phyloP scores from a whole-genome alignment of 1,140 invertebrate species.

The Drosophila santomea region DNA sequence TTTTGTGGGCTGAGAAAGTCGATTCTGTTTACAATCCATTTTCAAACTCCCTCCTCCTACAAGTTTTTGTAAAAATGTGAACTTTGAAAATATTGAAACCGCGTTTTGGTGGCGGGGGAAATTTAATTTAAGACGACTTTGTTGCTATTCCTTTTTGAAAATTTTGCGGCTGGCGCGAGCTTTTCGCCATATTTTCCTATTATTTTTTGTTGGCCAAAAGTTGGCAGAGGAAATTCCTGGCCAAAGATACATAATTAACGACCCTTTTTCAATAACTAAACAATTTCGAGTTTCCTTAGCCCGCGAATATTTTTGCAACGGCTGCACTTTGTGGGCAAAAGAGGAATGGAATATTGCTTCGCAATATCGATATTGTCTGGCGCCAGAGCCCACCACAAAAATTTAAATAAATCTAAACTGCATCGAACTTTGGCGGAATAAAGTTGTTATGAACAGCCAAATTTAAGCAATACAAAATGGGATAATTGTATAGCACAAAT shows the following conservation, averaged over 20 bases:
- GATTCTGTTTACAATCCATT: constrained; percentile 45
- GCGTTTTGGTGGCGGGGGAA: constrained; percentile 14
- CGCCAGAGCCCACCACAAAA: constrained; percentile 50
- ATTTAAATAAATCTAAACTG: constrained; percentile 67
- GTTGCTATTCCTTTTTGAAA: constrained; percentile 18
- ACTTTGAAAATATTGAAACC: constrained; percentile 21
- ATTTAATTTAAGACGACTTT: constrained; percentile 22
- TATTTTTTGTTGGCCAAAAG: constrained; percentile 29
- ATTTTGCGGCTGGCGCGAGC: constrained; percentile 16
- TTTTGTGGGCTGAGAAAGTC: constrained; percentile 17
- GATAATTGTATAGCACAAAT: no score
- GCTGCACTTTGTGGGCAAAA: constrained; percentile 1
- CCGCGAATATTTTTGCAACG: constrained; percentile 41
- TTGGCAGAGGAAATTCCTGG: constrained; percentile 27
- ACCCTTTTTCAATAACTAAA: constrained; percentile 50
- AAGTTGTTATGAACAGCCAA: neutral
- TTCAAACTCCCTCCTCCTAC: constrained; percentile 1
- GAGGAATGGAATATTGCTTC: neutral
- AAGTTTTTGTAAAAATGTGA: constrained; percentile 2
- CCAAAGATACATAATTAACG: constrained; percentile 53
- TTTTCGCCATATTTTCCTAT: constrained; percentile 27
- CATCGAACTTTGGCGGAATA: constrained; percentile 11
- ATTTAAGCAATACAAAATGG: neutral
- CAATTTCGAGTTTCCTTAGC: constrained; percentile 41
- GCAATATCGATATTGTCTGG: constrained; percentile 16